phyloP scores from a whole-genome alignment of 2,113 vertebrate species.

The Myotis yumanensis region DNA sequence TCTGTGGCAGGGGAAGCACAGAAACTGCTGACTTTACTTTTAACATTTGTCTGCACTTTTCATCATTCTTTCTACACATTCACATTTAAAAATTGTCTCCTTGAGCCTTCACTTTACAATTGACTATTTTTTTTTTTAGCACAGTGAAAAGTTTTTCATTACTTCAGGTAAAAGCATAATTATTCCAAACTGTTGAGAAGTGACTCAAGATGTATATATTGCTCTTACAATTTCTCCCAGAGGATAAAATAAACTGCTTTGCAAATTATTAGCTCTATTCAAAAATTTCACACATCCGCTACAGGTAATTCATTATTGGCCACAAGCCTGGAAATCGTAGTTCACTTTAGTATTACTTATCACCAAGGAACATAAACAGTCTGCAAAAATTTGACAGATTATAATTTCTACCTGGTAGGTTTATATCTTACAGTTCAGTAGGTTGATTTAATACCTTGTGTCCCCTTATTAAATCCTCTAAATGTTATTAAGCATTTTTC shows the following conservation, averaged over 20 bases:
- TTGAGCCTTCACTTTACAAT: background rate
- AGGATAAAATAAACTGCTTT: slow-evolving; percentile 13
- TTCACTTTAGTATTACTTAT: slow-evolving; percentile 49
- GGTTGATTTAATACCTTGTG: slow-evolving; percentile 24
- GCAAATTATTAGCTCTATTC: background rate
- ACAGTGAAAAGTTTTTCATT: background rate
- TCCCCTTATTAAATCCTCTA: slow-evolving; percentile 53
- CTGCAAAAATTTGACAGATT: slow-evolving; percentile 38
- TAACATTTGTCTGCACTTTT: background rate
- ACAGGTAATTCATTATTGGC: slow-evolving; percentile 22
- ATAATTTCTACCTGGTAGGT: slow-evolving; percentile 34
- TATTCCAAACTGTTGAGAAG: slow-evolving; percentile 8
- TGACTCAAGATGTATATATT: background rate
- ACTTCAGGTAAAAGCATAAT: background rate
- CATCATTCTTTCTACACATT: background rate
- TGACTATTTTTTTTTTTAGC: background rate
- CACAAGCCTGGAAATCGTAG: slow-evolving; percentile 37
- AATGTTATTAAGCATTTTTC: slow-evolving; percentile 50
- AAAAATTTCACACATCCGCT: slow-evolving; percentile 39
- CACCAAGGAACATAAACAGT: background rate
- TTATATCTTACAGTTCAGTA: slow-evolving; percentile 19
- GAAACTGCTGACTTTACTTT: background rate
- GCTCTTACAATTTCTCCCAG: slow-evolving; percentile 15
- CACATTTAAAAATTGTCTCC: background rate
- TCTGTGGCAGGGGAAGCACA: background rate